Conservation (phyloP, 2,113 vertebrate species). For the Morone chrysops region DNA sequence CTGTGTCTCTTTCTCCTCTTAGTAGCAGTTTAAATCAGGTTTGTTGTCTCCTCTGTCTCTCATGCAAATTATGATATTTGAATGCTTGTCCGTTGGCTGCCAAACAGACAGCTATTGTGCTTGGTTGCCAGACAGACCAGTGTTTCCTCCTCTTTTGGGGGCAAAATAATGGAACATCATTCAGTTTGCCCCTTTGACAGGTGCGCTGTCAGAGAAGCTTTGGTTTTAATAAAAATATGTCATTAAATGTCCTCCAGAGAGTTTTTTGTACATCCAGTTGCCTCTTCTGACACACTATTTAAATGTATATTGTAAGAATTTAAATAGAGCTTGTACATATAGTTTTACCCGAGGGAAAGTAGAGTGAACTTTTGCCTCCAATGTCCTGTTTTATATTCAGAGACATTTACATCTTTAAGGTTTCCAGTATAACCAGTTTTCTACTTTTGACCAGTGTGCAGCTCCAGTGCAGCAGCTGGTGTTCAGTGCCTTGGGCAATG, state of each 20-base stretch:
- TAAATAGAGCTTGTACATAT: background rate
- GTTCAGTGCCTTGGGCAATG: conserved; percentile 22
- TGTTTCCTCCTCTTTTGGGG: conserved; percentile 6
- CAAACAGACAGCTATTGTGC: background rate
- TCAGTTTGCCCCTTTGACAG: conserved; percentile 10
- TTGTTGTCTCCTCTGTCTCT: background rate
- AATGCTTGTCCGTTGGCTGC: background rate
- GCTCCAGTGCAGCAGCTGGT: conserved; percentile 34
- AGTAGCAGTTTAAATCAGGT: background rate
- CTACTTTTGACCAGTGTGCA: conserved; percentile 24
- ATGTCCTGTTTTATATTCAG: background rate
- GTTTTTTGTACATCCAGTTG: background rate
- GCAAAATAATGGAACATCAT: conserved; percentile 18
- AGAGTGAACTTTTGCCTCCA: background rate
- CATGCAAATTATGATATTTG: conserved; percentile 10
- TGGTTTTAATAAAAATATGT: conserved; percentile 33
- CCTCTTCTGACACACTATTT: background rate
- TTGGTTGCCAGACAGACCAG: conserved; percentile 1
- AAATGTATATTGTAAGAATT: background rate
- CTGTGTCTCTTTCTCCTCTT: background rate
- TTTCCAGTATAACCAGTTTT: conserved; percentile 4
- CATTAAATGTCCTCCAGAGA: conserved; percentile 14
- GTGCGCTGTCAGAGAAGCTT: conserved; percentile 4
- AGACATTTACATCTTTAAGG: background rate
- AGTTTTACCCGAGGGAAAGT: conserved; percentile 29